Base-by-base conservation (phyloP, 2,797 vertebrate genomes). In the Chromis chromis region DNA sequence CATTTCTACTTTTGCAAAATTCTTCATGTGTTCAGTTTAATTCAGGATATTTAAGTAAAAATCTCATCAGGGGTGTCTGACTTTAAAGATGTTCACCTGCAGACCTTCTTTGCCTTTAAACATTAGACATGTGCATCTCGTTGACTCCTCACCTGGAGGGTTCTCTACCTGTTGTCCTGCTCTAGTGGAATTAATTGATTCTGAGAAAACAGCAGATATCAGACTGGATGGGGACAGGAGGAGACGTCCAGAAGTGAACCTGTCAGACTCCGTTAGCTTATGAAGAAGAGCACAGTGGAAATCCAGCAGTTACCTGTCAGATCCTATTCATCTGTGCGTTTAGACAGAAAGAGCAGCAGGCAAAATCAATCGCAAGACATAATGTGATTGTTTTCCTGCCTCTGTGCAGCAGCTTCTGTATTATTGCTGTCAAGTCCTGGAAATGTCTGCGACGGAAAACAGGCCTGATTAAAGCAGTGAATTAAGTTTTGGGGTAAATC, bases 161-260 rank as follows among this genome's bases (percentile, higher is more conserved):
- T 71, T 54, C 9, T 49, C 22, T 54, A 58, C 67, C 3, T 52
- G 36, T 64, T 57, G 42, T 48, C 21, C 25, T 2, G 3, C 55
- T 56, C 68, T 25, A 70, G 76, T 65, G 74, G 61, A 80, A 68
- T 57, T n/a, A 19, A 70, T 70, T 49, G 67, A 72, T 74, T 78
- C 28, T 55, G 17, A 57, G 69, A 36, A 65, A 53, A 24, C 3
- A 33, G 50, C 42, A 11, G 59, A 59, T 75, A 24, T 68, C 11
- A 44, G 53, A 5, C 49, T 24, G 53, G 57, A 22, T 2, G 9
- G 48, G 31, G 39, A 50, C 4, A 39, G n/a, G 16, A 22, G 10
- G 70, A 22, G 70, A 52, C 55, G 69, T 60, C 54, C n/a, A 39
- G 39, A 19, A 22, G 70, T 36, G 46, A 72, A 60, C 10, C 65